Conservation (phyloP, 2,113 vertebrate genomes). For the Catharus bicknelli region DNA sequence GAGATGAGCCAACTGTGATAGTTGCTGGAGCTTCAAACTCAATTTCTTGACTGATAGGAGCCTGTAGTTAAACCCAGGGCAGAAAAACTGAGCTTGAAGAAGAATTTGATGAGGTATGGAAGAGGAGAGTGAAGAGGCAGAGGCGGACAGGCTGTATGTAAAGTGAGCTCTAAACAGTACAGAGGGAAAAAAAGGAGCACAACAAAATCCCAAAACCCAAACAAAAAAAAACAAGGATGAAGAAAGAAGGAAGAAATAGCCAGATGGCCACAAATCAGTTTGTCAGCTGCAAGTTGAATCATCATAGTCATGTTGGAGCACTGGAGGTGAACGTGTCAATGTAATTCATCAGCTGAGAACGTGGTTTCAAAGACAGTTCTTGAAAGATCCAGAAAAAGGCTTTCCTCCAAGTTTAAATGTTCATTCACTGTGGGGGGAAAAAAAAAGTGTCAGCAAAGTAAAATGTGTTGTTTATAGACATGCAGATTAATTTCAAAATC, state of each 20-base stretch:
- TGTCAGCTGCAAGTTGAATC: background rate
- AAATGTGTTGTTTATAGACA: background rate
- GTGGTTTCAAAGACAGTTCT: background rate
- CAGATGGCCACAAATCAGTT: background rate
- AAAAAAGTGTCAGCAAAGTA: background rate
- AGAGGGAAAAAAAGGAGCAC: background rate
- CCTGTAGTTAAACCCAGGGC: conserved; percentile 4
- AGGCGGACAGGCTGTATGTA: background rate
- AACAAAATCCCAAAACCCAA: background rate
- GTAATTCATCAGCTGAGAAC: background rate
- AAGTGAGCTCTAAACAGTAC: background rate
- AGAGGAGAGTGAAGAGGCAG: background rate
- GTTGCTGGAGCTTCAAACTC: conserved; percentile 26
- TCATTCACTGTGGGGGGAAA: background rate
- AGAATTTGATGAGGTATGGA: background rate
- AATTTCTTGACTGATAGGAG: conserved; percentile 18
- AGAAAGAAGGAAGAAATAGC: background rate
- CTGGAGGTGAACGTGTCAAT: background rate
- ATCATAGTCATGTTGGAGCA: background rate
- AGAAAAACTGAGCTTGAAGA: conserved; percentile 4
- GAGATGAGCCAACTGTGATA: background rate
- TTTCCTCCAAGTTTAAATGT: background rate
- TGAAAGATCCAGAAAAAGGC: background rate
- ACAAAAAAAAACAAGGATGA: background rate
- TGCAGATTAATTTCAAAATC: background rate